Evolutionary conservation across 2,797 vertebrate species (phyloP).

Genomic region (Esox masquinongy): DNA sequence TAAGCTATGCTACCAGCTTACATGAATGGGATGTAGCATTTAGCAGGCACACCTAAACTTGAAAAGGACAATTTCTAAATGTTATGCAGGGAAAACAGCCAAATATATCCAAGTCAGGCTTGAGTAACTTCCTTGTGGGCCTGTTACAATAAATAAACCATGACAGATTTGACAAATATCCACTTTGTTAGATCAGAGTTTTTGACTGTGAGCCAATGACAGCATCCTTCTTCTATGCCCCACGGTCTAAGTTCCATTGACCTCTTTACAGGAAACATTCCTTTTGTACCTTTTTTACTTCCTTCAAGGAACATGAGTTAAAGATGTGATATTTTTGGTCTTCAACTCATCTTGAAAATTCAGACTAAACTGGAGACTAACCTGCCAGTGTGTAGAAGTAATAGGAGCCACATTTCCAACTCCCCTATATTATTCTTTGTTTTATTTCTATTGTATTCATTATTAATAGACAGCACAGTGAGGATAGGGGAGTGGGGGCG

Average conservation of each 20-base stretch:
- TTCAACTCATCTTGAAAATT: neutral
- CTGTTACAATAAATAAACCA: neutral
- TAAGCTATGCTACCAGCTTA: no score
- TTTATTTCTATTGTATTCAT: no score
- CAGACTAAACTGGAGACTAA: no score
- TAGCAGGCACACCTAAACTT: neutral
- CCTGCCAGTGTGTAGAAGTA: no score
- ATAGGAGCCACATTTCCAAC: no score
- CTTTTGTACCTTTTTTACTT: no score
- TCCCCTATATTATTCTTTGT: no score
- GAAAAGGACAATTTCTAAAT: slow-evolving; percentile 1
- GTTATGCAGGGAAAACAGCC: neutral
- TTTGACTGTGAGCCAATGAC: neutral
- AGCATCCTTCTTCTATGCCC: neutral
- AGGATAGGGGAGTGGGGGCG: no score
- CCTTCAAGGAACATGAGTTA: neutral
- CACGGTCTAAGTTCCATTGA: neutral
- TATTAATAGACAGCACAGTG: no score
- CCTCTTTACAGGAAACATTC: no score
- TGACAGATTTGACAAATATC: neutral
- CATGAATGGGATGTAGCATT: no score
- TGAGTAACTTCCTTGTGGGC: neutral
- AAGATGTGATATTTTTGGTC: neutral
- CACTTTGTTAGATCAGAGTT: neutral
- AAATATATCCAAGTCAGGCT: neutral